These are phyloP conservation scores for Pycnonotus jocosus DNA, from an alignment of 2,113 vertebrate genomes.

Conservation along the genomic window DNA sequence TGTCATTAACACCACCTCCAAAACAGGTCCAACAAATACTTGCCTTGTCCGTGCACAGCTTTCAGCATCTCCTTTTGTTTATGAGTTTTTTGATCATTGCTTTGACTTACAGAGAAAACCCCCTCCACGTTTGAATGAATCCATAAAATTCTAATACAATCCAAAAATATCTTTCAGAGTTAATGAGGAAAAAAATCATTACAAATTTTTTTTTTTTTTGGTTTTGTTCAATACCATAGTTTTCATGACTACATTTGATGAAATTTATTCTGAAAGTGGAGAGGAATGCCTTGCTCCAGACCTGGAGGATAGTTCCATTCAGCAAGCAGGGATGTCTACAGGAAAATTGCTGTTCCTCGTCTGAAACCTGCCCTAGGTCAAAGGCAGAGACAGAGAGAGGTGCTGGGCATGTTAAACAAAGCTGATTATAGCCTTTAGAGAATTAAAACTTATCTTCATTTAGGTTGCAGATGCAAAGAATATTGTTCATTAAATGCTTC, in stretches of 20 bases:
- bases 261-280: neutral
- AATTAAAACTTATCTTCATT: neutral
- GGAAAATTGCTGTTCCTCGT: neutral
- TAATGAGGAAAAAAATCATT: neutral
- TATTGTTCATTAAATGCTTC: neutral
- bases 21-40: neutral
- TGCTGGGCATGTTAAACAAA: neutral
- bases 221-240: neutral
- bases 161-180: neutral
- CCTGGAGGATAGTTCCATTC: neutral
- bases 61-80: neutral
- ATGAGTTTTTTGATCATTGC: neutral
- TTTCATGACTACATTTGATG: neutral
- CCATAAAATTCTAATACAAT: neutral
- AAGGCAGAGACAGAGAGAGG: fast-evolving
- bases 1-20: neutral
- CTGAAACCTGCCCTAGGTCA: neutral
- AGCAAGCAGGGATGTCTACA: neutral
- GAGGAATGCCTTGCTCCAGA: neutral
- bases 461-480: neutral
- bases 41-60: neutral
- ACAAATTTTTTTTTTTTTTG: neutral
- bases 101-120: neutral
- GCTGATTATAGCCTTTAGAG: neutral
- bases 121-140: neutral